These are phyloP conservation scores for Eupithecia tripunctaria DNA, from an alignment of 2,888 invertebrate species.

Conservation along the genomic window DNA sequence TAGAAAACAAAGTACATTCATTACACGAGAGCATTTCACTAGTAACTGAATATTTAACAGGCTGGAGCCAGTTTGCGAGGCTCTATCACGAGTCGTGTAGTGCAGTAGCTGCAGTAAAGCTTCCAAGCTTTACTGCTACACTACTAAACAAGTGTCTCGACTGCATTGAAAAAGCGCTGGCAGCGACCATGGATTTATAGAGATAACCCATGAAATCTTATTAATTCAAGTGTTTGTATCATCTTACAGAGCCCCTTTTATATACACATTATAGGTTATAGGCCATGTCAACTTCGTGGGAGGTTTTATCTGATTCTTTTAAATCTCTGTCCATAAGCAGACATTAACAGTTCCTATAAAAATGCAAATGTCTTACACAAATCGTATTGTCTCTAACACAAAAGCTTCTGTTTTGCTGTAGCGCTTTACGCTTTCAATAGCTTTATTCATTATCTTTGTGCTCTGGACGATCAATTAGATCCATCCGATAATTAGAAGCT, in stretches of 20 bases:
- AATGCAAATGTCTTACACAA: neutral
- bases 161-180: neutral
- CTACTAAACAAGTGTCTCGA: constrained; percentile 1
- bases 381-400: neutral
- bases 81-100: constrained; percentile 22
- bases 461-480: constrained; percentile 25
- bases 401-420: neutral
- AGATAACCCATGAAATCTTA: neutral
- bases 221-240: neutral
- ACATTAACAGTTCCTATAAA: neutral
- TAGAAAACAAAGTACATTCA: constrained; percentile 26
- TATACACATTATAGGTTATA: neutral
- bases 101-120: constrained; percentile 19
- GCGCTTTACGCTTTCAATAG: neutral
- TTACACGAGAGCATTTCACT: constrained; percentile 45
- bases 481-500: constrained; percentile 33
- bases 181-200: neutral
- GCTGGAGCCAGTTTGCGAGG: constrained; percentile 13
- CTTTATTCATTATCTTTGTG: constrained; percentile 1
- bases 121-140: neutral
- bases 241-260: neutral
- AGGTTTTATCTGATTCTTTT: constrained; percentile 3
- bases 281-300: neutral
- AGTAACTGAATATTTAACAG: constrained; percentile 36
- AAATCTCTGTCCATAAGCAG: neutral